Conservation (phyloP, 2,888 invertebrate genomes). For the Homarus gammarus region DNA sequence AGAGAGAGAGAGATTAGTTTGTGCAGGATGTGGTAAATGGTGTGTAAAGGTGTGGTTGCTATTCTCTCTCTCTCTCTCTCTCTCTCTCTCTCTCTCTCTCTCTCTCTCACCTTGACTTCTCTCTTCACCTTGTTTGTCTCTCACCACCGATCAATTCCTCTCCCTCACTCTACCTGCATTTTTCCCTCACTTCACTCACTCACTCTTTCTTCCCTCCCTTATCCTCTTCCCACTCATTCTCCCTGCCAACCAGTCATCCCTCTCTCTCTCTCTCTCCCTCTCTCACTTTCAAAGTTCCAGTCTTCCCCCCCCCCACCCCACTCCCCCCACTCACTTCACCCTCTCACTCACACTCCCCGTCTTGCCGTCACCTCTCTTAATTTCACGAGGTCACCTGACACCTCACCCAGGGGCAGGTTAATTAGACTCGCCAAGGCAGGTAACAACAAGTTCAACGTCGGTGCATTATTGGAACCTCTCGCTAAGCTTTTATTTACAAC, state of each 20-base stretch:
- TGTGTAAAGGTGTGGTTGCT: background rate
- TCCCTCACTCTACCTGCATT: background rate
- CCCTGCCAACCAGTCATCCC: background rate
- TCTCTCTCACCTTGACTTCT: background rate
- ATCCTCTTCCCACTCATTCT: background rate
- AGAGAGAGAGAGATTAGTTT: too few species aligned
- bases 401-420: too few species aligned
- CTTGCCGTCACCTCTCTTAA: background rate
- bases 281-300: background rate
- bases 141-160: background rate
- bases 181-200: background rate
- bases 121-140: background rate
- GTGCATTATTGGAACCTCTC: too few species aligned
- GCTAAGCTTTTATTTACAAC: too few species aligned
- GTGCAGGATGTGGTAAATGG: too few species aligned
- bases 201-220: background rate
- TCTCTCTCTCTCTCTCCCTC: background rate
- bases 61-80: background rate
- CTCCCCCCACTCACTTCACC: background rate
- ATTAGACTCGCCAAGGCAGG: too few species aligned
- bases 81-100: background rate
- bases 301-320: background rate
- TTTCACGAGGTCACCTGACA: too few species aligned
- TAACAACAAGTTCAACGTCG: too few species aligned
- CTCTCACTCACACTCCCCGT: background rate